Evolutionary conservation across 2,888 invertebrate genomes (phyloP).

Genomic region (Synergus umbraculus): DNA sequence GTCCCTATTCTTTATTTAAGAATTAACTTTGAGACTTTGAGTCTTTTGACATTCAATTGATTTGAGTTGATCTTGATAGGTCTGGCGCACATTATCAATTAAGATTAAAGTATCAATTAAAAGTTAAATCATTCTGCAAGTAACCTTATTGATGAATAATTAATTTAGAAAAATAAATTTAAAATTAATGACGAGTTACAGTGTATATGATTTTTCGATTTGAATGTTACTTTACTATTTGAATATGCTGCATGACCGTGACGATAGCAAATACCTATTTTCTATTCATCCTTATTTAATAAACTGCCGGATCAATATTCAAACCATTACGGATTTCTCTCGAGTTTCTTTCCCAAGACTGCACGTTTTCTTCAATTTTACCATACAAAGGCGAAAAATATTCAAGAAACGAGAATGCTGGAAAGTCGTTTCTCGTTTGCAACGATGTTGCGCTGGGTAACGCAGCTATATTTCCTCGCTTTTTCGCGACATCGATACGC

Average conservation of each 20-base stretch:
- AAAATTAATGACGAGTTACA: too few relatives aligned
- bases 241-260: background rate
- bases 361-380: conserved; percentile 31
- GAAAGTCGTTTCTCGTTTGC: conserved; percentile 22
- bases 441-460: conserved; percentile 11
- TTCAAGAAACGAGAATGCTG: conserved; percentile 29
- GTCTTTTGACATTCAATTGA: too few relatives aligned
- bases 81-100: too few relatives aligned
- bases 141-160: too few relatives aligned
- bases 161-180: too few relatives aligned
- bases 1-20: too few relatives aligned
- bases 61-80: too few relatives aligned
- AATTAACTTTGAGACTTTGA: too few relatives aligned
- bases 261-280: background rate
- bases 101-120: too few relatives aligned
- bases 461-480: conserved; percentile 28
- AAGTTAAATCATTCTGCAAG: too few relatives aligned
- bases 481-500: conserved; percentile 20
- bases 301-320: conserved; percentile 27
- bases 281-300: conserved; percentile 25
- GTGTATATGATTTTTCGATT: too few relatives aligned
- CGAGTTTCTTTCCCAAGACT: background rate
- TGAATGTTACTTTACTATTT: background rate
- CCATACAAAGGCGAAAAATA: conserved; percentile 33
- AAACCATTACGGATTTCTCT: conserved; percentile 21